These are phyloP conservation scores for Heliconius ethilla DNA, from an alignment of 2,888 invertebrate species.

Conservation along the genomic window DNA sequence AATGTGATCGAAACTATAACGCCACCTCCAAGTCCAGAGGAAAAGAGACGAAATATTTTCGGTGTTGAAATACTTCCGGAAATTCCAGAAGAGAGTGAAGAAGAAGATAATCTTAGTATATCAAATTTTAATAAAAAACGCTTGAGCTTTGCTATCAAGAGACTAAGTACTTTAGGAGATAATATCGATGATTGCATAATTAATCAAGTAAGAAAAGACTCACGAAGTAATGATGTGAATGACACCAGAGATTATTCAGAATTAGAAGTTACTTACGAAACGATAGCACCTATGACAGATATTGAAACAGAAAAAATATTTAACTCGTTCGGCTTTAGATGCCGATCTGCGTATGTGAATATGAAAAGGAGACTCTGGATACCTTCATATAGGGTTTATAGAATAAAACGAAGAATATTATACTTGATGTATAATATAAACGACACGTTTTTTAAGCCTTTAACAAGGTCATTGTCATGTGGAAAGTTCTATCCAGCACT, in stretches of 20 bases:
- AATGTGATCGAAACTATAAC: conserved; percentile 64
- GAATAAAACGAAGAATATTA: conserved; percentile 62
- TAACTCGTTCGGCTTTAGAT: conserved; percentile 73
- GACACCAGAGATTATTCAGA: conserved; percentile 66
- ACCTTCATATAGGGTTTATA: conserved; percentile 74
- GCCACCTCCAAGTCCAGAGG: conserved; percentile 75
- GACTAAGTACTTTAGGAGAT: conserved; percentile 78
- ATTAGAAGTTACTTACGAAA: conserved; percentile 72
- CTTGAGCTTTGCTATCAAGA: conserved; percentile 74
- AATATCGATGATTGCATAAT: conserved; percentile 76
- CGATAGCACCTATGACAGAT: conserved; percentile 71
- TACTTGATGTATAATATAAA: conserved; percentile 69
- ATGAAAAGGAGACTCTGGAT: conserved; percentile 68
- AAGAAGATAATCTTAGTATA: conserved; percentile 58
- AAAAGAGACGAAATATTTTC: conserved; percentile 73
- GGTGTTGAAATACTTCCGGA: conserved; percentile 80
- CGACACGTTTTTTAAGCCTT: conserved; percentile 74
- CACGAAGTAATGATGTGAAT: conserved; percentile 57
- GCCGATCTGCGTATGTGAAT: conserved; percentile 68
- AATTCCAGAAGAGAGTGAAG: conserved; percentile 79
- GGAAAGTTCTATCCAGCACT: conserved; percentile 77
- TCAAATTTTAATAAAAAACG: conserved; percentile 58
- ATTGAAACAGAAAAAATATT: conserved; percentile 73
- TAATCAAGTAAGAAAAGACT: conserved; percentile 71
- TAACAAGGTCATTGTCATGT: conserved; percentile 71